Evolutionary conservation across 1,140 invertebrate species (phyloP), one percentile per base, ranked within the genome.

Genomic region (Goniozus legneri): DNA sequence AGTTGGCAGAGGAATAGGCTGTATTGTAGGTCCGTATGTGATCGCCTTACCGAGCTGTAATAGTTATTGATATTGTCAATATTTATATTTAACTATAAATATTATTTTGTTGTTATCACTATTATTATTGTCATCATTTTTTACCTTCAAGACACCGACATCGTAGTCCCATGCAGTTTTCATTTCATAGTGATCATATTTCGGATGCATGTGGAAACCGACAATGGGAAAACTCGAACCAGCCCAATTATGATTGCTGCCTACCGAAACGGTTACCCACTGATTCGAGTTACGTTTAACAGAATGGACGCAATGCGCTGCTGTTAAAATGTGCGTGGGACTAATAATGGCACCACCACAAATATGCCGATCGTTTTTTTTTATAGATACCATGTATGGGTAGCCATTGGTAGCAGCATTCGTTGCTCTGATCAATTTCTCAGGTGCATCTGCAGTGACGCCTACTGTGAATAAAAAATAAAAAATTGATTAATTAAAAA

Each of bases 371-470:
- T 40, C 35, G 4, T 36, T 2, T 1, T 14, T 8, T 34, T 77
- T 64, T 2, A 85, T 44, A 0, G 82, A 82, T 1, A 82, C 73
- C 62, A 83, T 80, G 54, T 82, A 80, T 0, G 82, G 82, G 31
- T 80, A 80, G 46, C 80, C 71, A 3, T 70, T 68, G 2, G 50
- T 49, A 2, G 27, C 21, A 0, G 71, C 70, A 4, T 46, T 52
- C 15, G 58, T 45, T 0, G 77, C 78, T 8, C 76, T 76, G 32
- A 78, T 75, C 14, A 79, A 43, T 12, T 18, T 22, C 12, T 50
- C 47, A 3, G 35, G 30, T 16, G 44, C 46, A 0, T 49, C 45
- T 31, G 39, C 45, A 14, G 27, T 22, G 4, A 27, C 24, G 4
- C 4, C 10, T 27, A 27, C 4, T 6, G 24, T 27, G 24, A 27